A percentile compares a stretch with the other conserved stretches of the same genome.
Evolutionary conservation across 2,113 vertebrate species (phyloP).

Genomic region (Tympanuchus pallidicinctus): DNA sequence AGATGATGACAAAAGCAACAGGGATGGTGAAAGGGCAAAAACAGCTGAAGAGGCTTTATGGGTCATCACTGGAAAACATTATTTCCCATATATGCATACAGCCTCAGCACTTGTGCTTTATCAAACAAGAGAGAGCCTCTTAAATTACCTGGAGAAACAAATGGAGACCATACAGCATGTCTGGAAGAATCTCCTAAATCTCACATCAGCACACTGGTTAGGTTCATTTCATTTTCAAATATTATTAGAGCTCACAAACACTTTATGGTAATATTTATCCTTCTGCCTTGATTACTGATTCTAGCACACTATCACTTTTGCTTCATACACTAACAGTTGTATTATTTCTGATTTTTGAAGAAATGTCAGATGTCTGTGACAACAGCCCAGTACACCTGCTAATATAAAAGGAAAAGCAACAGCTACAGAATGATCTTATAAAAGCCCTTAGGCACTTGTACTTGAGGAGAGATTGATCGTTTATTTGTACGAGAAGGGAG

Average conservation of each 20-base stretch:
- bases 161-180: constrained; percentile 40
- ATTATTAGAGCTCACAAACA: constrained; percentile 49
- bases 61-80: constrained; percentile 76
- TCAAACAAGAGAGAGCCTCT: constrained; percentile 70
- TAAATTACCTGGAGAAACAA: constrained; percentile 74
- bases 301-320: background rate
- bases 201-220: constrained; percentile 43
- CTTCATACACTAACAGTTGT: background rate
- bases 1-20: constrained; percentile 69
- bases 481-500: background rate
- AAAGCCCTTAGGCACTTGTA: background rate
- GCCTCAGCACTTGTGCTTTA: constrained; percentile 71
- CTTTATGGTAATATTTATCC: background rate
- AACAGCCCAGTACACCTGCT: background rate
- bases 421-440: background rate
- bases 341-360: background rate
- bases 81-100: constrained; percentile 72
- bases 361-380: background rate
- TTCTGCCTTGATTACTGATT: constrained; percentile 29
- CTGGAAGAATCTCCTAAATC: constrained; percentile 42
- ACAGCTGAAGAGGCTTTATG: constrained; percentile 68
- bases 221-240: constrained; percentile 55
- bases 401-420: background rate
- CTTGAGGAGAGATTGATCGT: background rate
- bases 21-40: constrained; percentile 69